phyloP scores from a whole-genome alignment of 2,888 invertebrate species.

The Drosophila anomalipes region DNA sequence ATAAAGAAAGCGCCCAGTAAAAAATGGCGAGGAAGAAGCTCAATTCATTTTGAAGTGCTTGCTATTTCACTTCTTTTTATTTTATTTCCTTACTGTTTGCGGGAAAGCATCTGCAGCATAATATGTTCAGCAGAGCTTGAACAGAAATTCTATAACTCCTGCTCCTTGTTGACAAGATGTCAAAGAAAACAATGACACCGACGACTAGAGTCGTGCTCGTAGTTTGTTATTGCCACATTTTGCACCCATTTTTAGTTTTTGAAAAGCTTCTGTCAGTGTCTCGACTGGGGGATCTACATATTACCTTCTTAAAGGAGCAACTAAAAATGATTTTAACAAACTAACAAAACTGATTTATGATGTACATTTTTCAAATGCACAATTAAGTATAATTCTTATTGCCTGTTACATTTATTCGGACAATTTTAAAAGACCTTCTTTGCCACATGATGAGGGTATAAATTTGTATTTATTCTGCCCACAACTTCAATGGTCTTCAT shows the following conservation, averaged over 20 bases:
- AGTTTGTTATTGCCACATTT: background rate
- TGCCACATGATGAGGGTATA: background rate
- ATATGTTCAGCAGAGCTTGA: slow-evolving; percentile 36
- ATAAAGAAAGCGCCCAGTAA: background rate
- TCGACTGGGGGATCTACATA: background rate
- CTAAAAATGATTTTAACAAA: background rate
- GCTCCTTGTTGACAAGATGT: slow-evolving; percentile 52
- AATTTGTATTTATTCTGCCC: slow-evolving; percentile 10
- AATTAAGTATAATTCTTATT: background rate
- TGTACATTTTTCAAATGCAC: background rate
- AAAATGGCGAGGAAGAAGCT: background rate
- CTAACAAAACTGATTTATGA: background rate
- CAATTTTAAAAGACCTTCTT: background rate
- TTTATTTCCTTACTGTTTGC: slow-evolving; percentile 1
- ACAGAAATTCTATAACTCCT: slow-evolving; percentile 20
- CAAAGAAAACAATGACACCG: slow-evolving; percentile 55
- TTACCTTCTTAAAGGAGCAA: background rate
- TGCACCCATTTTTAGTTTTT: slow-evolving; percentile 6
- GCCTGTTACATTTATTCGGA: background rate
- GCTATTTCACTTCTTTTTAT: background rate
- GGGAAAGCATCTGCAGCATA: slow-evolving; percentile 32
- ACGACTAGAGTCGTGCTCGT: slow-evolving; percentile 9
- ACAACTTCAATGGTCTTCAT: slow-evolving; percentile 17
- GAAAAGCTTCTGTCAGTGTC: background rate
- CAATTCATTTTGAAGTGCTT: background rate